Evolutionary conservation across 1,140 invertebrate genomes (phyloP).

Genomic region (Tribolium castaneum): DNA sequence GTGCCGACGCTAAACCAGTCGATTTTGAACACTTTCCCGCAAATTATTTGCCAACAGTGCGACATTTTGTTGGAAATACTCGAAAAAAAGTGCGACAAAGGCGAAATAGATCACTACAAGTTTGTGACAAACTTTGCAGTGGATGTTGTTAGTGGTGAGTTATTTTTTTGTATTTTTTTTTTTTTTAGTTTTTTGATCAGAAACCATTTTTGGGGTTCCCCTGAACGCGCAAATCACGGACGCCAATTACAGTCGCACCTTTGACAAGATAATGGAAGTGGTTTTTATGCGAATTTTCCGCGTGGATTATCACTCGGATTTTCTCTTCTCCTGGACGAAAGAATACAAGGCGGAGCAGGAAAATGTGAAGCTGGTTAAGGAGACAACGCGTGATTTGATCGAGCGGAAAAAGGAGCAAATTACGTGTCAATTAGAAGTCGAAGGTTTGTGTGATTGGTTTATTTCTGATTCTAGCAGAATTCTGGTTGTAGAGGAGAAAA

Average conservation of each 20-base stretch:
- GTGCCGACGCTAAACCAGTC: slow-evolving; percentile 49
- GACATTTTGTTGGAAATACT: slow-evolving; percentile 44
- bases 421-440: background rate
- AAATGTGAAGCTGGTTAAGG: background rate
- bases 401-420: slow-evolving; percentile 14
- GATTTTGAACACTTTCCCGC: slow-evolving; percentile 48
- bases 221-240: slow-evolving; percentile 40
- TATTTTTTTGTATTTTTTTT: background rate
- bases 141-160: slow-evolving; percentile 46
- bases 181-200: background rate
- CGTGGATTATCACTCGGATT: slow-evolving; percentile 27
- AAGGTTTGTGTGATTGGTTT: background rate
- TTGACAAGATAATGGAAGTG: slow-evolving; percentile 25
- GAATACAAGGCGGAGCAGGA: background rate
- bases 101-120: slow-evolving; percentile 38
- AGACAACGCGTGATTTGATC: background rate
- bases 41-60: slow-evolving; percentile 46
- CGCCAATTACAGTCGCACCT: slow-evolving; percentile 30
- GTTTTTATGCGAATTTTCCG: slow-evolving; percentile 11
- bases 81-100: slow-evolving; percentile 18
- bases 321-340: slow-evolving; percentile 21
- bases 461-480: background rate
- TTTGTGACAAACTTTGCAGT: slow-evolving; percentile 36
- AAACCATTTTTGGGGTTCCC: background rate
- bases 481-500: background rate